Evolutionary conservation across 2,888 invertebrate genomes (phyloP).

Genomic region (Ecdyonurus torrentis): DNA sequence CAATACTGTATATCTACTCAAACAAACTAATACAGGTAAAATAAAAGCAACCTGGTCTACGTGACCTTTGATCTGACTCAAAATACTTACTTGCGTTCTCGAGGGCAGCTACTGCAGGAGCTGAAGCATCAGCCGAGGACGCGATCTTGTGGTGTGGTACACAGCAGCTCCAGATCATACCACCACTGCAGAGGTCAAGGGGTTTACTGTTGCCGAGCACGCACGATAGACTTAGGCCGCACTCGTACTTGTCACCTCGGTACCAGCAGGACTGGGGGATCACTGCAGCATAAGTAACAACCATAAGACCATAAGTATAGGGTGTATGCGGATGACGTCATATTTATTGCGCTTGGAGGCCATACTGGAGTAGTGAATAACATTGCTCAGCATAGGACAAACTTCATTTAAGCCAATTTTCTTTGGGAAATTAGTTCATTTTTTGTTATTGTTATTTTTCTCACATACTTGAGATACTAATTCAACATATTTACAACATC

Average conservation of each 20-base stretch:
- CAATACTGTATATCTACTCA: too few relatives aligned
- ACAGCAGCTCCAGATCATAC: constrained; percentile 90
- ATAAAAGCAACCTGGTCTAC: too few relatives aligned
- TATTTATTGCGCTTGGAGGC: too few relatives aligned
- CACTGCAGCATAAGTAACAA: constrained; percentile 19
- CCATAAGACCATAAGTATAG: background rate
- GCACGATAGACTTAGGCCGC: constrained; percentile 80
- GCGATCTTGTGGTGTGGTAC: constrained; percentile 49
- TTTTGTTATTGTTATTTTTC: too few relatives aligned
- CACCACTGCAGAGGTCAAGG: constrained; percentile 78
- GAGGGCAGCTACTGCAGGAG: constrained; percentile 33
- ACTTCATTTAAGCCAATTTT: too few relatives aligned
- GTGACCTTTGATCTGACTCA: too few relatives aligned
- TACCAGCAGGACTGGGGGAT: constrained; percentile 40
- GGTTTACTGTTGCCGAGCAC: constrained; percentile 77
- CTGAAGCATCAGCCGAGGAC: constrained; percentile 17
- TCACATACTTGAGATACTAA: too few relatives aligned
- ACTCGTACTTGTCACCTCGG: constrained; percentile 72
- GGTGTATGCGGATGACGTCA: background rate
- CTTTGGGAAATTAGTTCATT: too few relatives aligned
- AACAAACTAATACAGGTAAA: too few relatives aligned
- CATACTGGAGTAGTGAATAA: too few relatives aligned
- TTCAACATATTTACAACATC: too few relatives aligned
- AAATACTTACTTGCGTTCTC: constrained; percentile 81
- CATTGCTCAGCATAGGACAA: too few relatives aligned